These are phyloP conservation scores for Phymastichus coffea DNA, from an alignment of 1,140 invertebrate species.

Conservation along the genomic window DNA sequence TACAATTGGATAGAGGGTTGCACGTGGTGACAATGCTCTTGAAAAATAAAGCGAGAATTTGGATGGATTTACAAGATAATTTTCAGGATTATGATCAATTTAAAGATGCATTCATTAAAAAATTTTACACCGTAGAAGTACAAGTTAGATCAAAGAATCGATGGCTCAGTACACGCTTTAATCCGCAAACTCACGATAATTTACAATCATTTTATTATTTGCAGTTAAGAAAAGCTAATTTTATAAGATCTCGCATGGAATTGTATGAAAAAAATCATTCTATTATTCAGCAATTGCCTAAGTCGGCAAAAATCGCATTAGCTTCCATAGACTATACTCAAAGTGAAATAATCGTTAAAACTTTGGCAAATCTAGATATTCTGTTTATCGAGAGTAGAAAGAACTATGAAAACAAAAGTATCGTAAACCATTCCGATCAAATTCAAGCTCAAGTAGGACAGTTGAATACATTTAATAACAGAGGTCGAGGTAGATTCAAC, in stretches of 20 bases:
- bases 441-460: no score
- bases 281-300: conserved; percentile 28
- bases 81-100: conserved; percentile 11
- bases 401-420: no score
- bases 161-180: no score
- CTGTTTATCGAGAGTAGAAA: conserved; percentile 13
- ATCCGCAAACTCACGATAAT: no score
- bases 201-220: conserved; percentile 28
- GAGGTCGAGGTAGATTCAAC: no score
- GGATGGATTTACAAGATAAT: no score
- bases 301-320: conserved; percentile 26
- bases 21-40: no score
- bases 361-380: conserved; percentile 27
- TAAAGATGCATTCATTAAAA: conserved; percentile 15
- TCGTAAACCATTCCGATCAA: no score
- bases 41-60: no score
- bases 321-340: conserved; percentile 12
- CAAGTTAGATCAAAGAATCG: conserved; percentile 22
- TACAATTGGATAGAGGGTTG: no score
- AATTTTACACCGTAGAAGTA: conserved; percentile 30
- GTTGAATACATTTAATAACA: no score
- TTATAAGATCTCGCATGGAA: conserved; percentile 20
- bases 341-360: conserved; percentile 20
- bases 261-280: conserved; percentile 29
- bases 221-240: conserved; percentile 26